Evolutionary conservation across 2,113 vertebrate species (phyloP), one percentile per base, ranked within the genome.

Genomic region (Apus apus): DNA sequence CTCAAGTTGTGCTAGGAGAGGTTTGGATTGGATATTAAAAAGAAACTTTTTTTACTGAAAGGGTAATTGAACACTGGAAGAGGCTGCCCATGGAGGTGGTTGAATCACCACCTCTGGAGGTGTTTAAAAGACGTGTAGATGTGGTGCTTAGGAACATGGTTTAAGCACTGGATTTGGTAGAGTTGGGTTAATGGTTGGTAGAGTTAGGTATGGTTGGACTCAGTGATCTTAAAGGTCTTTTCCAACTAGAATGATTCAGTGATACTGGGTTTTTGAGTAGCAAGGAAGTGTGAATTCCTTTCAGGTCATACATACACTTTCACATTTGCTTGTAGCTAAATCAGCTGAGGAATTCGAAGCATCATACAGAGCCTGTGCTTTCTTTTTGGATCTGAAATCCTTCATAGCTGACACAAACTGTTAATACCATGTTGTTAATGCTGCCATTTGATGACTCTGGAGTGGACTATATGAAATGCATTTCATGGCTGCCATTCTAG

Each of bases 401-500:
- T 93, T 93, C 75, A 86, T 77, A 91, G 60, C 51, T 96, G 78
- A 77, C 67, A 88, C 13, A 86, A 85, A 34, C 61, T 85, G 43
- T 91, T 94, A 93, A 94, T 83, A 77, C 20, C 0, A 0, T 80
- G 38, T 56, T 70, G 58, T 70, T 92, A 90, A 77, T 90, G 36
- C 30, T 77, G 51, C 58, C 23, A 5, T 78, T 91, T 88, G 38
- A 86, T 64, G 79, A 53, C 68, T 87, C 38, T 68, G 50, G 74
- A 78, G 46, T 72, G 53, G 72, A 74, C 67, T 82, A 75, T 3
- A 3, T 84, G 76, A 81, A 94, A 75, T 75, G 17, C 78, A 83
- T 93, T 95, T 94, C 73, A 94, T 94, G 90, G 61, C 45, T 95
- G 90, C 65, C 68, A 62, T 84, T 92, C 65, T 90, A 43, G 29